Conservation (phyloP, 2,797 vertebrate species). For the Liasis olivaceus region DNA sequence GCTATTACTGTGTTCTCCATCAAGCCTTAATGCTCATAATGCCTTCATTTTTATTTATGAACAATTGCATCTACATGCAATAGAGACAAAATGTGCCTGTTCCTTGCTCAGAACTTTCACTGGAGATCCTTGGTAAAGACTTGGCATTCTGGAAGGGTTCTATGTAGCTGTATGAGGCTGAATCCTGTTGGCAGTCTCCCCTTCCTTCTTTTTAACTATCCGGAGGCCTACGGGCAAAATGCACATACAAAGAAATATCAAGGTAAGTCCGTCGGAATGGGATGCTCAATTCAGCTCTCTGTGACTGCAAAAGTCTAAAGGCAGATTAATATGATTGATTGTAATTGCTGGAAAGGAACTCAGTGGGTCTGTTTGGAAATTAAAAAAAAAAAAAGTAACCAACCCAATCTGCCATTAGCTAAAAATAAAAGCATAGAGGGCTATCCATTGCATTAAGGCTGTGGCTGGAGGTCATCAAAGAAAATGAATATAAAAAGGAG, state of each 20-base stretch:
- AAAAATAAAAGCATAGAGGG: slow-evolving; percentile 5
- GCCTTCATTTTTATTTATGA: not conserved
- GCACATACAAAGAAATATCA: not conserved
- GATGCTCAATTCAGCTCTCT: not conserved
- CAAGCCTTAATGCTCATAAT: not conserved
- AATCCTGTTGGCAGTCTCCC: not conserved
- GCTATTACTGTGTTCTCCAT: not conserved
- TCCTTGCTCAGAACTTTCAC: not conserved
- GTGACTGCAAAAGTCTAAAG: slow-evolving; percentile 6
- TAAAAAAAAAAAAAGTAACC: not conserved
- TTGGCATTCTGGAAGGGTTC: not conserved
- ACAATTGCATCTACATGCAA: not conserved
- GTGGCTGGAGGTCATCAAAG: not conserved
- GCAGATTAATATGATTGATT: slow-evolving; percentile 33
- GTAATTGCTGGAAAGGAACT: slow-evolving; percentile 26
- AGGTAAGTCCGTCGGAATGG: not conserved
- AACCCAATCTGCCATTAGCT: not conserved
- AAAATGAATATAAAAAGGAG: not conserved
- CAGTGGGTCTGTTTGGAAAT: slow-evolving; percentile 5
- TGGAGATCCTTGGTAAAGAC: not conserved
- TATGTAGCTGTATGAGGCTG: not conserved
- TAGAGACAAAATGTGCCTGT: not conserved
- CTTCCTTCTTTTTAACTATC: not conserved
- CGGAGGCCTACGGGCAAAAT: not conserved
- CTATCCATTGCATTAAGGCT: not conserved